A percentile compares a stretch with the other conserved stretches of the same genome.
Conservation (phyloP, 2,797 vertebrate genomes). For the Sciaenops ocellatus region DNA sequence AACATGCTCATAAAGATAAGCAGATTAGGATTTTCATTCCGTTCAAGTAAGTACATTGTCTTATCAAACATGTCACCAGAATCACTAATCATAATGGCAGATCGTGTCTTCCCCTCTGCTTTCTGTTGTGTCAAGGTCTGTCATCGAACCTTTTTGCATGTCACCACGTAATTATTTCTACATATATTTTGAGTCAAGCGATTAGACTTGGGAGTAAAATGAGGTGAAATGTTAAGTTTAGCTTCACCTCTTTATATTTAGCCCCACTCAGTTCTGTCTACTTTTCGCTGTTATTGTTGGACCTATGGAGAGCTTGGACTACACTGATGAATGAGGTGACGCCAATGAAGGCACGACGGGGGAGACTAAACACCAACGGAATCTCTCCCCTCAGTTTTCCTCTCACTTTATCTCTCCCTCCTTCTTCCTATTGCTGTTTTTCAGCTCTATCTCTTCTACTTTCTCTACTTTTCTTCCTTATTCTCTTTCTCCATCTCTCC, state of each 20-base stretch:
- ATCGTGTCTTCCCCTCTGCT: constrained; percentile 32
- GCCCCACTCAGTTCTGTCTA: constrained; percentile 42
- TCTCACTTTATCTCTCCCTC: constrained; percentile 53
- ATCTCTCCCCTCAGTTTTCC: constrained; percentile 46
- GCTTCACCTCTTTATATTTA: constrained; percentile 57
- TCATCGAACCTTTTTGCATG: constrained; percentile 51
- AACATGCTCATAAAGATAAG: not conserved
- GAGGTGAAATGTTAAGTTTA: constrained; percentile 65
- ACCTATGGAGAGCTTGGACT: constrained; percentile 45
- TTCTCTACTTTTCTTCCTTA: constrained; percentile 19
- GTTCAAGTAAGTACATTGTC: constrained; percentile 21
- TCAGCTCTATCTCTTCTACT: constrained; percentile 27
- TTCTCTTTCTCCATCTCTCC: constrained; percentile 13
- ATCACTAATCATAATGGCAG: constrained; percentile 49
- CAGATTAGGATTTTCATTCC: constrained; percentile 11
- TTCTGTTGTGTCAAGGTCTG: constrained; percentile 55
- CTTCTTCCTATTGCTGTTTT: constrained; percentile 30
- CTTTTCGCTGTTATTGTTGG: constrained; percentile 72
- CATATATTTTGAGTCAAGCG: constrained; percentile 28
- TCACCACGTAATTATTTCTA: constrained; percentile 66
- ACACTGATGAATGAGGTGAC: constrained; percentile 76
- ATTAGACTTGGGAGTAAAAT: constrained; percentile 24
- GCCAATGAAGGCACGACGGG: constrained; percentile 64
- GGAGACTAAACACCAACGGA: constrained; percentile 76
- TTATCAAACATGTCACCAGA: constrained; percentile 60